These are phyloP conservation scores for Stylophora pistillata DNA, from an alignment of 64 coral and sea anemone genomes.

Conservation along the genomic window DNA sequence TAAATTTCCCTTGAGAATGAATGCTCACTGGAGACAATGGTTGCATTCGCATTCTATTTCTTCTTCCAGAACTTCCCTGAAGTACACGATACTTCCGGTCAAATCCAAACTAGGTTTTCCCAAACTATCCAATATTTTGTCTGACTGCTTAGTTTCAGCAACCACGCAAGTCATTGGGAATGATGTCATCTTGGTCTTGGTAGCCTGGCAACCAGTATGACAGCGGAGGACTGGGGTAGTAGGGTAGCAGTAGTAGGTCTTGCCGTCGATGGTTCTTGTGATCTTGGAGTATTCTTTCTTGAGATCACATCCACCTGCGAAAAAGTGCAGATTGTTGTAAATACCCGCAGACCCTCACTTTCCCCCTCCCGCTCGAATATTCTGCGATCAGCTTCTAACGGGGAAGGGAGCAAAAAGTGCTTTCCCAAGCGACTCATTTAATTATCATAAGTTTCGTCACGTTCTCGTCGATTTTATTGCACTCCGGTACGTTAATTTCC, in stretches of 20 bases:
- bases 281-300: neutral
- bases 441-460: no score
- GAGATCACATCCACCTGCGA: neutral
- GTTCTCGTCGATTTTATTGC: no score
- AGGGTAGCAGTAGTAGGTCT: neutral
- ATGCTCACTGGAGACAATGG: neutral
- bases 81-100: constrained; percentile 15
- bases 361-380: neutral
- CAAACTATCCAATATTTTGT: neutral
- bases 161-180: constrained; percentile 19
- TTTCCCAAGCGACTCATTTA: no score
- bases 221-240: constrained; percentile 36
- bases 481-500: no score
- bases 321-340: neutral
- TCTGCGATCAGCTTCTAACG: neutral
- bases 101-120: constrained; percentile 3
- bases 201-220: constrained; percentile 3
- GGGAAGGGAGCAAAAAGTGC: no score
- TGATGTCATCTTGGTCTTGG: neutral
- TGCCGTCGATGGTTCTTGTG: neutral
- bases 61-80: neutral
- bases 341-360: neutral
- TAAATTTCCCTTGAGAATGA: neutral
- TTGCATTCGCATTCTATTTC: constrained; percentile 16
- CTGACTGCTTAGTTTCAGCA: neutral